Conservation (phyloP, 2,113 vertebrate genomes). For the Cnemophilus loriae region DNA sequence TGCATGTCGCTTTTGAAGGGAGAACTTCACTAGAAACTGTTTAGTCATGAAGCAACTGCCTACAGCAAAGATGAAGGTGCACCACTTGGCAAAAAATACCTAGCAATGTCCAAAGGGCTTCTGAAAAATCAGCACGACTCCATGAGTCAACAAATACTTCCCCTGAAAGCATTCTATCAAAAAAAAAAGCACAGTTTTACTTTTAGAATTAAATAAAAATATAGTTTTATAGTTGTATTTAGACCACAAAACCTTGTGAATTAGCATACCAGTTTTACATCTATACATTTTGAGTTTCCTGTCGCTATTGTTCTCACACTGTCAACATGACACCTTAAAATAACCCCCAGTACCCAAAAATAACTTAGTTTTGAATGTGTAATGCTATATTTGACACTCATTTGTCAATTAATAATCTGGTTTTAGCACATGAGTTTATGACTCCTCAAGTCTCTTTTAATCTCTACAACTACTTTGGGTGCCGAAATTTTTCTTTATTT, state of each 20-base stretch:
- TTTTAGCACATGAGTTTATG: not conserved
- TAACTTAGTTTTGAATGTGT: not conserved
- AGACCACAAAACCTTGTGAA: not conserved
- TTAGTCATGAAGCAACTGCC: not conserved
- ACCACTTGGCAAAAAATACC: not conserved
- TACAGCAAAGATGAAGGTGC: not conserved
- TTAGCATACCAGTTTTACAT: not conserved
- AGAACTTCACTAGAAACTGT: not conserved
- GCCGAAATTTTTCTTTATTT: not conserved
- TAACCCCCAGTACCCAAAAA: not conserved
- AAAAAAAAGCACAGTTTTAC: not conserved
- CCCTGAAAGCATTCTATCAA: not conserved
- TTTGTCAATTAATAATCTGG: not conserved
- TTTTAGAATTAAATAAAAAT: not conserved
- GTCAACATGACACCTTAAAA: not conserved
- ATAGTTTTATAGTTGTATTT: not conserved
- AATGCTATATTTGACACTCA: not conserved
- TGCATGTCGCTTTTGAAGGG: not conserved
- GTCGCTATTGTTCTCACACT: not conserved
- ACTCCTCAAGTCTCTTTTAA: not conserved
- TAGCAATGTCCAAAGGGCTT: not conserved
- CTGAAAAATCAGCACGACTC: not conserved
- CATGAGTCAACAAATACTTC: not conserved
- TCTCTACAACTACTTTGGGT: not conserved
- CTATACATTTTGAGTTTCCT: not conserved